phyloP scores from a whole-genome alignment of 53 echinoderm and acorn worm species.

The Holothuria leucospilota region DNA sequence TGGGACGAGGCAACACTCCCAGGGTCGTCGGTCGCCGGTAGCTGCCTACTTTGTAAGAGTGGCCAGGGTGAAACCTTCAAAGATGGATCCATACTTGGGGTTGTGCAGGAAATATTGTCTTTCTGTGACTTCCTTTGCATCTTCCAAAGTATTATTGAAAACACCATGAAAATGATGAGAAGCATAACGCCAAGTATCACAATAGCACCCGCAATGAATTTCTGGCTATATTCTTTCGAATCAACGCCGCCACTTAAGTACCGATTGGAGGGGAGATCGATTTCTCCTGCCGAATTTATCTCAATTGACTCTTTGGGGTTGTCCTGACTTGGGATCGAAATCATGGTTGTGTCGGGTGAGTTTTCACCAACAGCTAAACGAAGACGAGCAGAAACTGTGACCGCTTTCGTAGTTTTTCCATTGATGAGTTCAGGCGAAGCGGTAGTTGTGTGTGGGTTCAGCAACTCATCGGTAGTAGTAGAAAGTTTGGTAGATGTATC shows the following conservation, averaged over 20 bases:
- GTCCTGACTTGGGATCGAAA: background rate
- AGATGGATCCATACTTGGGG: too few relatives aligned
- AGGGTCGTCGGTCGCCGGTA: background rate
- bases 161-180: background rate
- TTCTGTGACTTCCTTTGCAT: background rate
- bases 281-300: background rate
- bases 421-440: too few relatives aligned
- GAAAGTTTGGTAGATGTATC: too few relatives aligned
- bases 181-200: background rate
- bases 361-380: too few relatives aligned
- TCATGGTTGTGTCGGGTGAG: too few relatives aligned
- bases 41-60: conserved; percentile 16
- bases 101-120: too few relatives aligned
- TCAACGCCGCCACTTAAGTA: background rate
- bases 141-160: background rate
- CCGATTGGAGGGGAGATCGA: too few relatives aligned
- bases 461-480: too few relatives aligned
- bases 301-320: background rate
- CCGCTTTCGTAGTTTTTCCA: too few relatives aligned
- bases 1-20: background rate
- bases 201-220: background rate
- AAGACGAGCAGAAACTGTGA: too few relatives aligned
- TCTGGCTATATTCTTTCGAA: background rate
- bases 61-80: conserved; percentile 4
- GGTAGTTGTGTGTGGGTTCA: too few relatives aligned